phyloP scores from a whole-genome alignment of 92 coral and sea anemone species.

The Blastomussa wellsi region DNA sequence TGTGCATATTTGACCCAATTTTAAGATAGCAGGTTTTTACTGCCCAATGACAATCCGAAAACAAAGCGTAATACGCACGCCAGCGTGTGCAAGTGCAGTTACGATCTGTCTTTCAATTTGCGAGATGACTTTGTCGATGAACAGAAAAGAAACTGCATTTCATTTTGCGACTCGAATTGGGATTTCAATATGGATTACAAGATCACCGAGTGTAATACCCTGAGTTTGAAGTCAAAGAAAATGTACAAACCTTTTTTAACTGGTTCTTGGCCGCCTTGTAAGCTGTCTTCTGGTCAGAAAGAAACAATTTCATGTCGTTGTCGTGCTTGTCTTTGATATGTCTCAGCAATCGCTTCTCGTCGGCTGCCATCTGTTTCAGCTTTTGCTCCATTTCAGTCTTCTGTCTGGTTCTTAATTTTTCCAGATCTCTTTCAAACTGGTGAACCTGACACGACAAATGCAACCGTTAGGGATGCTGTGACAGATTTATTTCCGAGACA shows the following conservation, averaged over 20 bases:
- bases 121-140: neutral
- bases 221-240: neutral
- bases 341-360: constrained; percentile 79
- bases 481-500: too few species aligned
- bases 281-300: constrained; percentile 81
- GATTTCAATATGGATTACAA: neutral
- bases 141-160: neutral
- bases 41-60: too few species aligned
- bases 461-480: too few species aligned
- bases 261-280: constrained; percentile 87
- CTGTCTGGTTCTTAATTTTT: constrained; percentile 84
- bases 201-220: neutral
- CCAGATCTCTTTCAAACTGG: constrained; percentile 94
- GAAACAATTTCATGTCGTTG: constrained; percentile 79
- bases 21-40: too few species aligned
- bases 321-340: constrained; percentile 92
- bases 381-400: constrained; percentile 96
- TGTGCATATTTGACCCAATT: too few species aligned
- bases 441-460: constrained; percentile 65
- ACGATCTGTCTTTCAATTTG: neutral
- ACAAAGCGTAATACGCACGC: too few species aligned
- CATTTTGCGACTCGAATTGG: neutral
- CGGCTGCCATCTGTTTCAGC: constrained; percentile 83
- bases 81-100: neutral
- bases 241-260: constrained; percentile 64